Evolutionary conservation across 2,797 vertebrate genomes (phyloP).

Genomic region (Pelochelys cantorii): DNA sequence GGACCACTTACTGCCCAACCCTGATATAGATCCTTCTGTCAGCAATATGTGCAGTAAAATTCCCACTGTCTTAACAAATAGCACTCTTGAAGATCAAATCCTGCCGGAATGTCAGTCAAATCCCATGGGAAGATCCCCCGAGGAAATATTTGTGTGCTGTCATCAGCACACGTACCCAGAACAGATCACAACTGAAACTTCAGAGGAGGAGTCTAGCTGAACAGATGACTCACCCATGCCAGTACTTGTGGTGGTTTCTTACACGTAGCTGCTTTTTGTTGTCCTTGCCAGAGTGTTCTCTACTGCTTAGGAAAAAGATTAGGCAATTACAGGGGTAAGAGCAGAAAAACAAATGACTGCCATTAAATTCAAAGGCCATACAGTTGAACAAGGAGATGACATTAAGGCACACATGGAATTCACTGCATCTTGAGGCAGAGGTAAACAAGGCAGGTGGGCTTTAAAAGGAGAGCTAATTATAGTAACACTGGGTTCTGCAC

Average conservation of each 20-base stretch:
- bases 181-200: constrained; percentile 54
- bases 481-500: accelerated
- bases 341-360: background rate
- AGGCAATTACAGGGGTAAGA: constrained; percentile 23
- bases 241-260: background rate
- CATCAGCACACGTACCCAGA: constrained; percentile 22
- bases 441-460: background rate
- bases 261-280: background rate
- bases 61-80: constrained; percentile 4
- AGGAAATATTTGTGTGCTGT: constrained; percentile 52
- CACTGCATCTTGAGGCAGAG: background rate
- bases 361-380: background rate
- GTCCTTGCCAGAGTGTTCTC: background rate
- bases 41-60: background rate
- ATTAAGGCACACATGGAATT: background rate
- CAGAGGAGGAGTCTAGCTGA: background rate
- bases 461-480: background rate
- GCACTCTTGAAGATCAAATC: background rate
- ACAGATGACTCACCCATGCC: constrained; percentile 34
- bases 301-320: constrained; percentile 11
- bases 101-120: constrained; percentile 56
- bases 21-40: background rate
- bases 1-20: no score
- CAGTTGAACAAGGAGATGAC: background rate
- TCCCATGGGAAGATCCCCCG: constrained; percentile 72